A percentile compares a stretch with the other conserved stretches of the same genome.
Evolutionary conservation across 2,113 vertebrate species (phyloP).

Genomic region (Pardalotus punctatus): DNA sequence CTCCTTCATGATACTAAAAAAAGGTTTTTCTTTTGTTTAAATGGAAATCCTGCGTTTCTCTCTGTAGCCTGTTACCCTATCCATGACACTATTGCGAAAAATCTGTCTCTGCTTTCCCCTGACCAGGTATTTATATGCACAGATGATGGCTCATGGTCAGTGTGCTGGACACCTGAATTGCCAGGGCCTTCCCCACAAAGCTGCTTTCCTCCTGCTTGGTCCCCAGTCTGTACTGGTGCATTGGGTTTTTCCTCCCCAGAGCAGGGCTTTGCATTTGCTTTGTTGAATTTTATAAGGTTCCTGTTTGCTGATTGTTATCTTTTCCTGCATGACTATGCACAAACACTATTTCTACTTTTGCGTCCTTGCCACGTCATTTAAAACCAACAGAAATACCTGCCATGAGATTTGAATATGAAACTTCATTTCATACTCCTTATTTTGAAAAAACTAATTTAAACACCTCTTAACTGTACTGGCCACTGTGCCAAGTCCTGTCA

Average conservation of each 20-base stretch:
- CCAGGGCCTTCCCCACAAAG: neutral
- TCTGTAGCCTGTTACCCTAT: neutral
- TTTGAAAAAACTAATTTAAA: neutral
- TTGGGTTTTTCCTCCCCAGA: neutral
- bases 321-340: neutral
- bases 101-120: neutral
- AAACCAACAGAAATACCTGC: neutral
- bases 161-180: neutral
- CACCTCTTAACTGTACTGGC: neutral
- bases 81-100: neutral
- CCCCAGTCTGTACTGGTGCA: neutral
- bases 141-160: neutral
- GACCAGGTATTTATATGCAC: neutral
- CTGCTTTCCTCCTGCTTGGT: rapidly evolving
- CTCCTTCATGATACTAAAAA: neutral
- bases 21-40: neutral
- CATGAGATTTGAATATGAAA: neutral
- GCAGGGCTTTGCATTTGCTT: neutral
- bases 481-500: neutral
- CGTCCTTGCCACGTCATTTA: neutral
- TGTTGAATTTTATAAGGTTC: neutral
- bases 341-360: neutral
- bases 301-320: neutral
- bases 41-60: neutral
- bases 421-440: neutral